Base-by-base conservation (phyloP, 2,797 vertebrate genomes). In the Molossus alvarezi region DNA sequence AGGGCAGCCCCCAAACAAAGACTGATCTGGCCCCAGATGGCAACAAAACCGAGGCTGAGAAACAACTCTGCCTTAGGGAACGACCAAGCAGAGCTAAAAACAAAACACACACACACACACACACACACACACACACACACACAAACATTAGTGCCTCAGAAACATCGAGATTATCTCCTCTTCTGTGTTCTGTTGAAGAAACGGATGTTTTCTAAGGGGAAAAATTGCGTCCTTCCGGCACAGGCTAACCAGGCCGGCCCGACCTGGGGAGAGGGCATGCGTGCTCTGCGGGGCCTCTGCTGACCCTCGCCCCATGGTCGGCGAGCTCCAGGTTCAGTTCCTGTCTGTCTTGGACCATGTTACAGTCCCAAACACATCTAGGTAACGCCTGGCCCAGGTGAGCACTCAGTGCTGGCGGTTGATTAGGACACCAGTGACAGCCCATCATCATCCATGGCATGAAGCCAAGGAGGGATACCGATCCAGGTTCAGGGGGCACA, bases 391-490 rank as follows among this genome's bases (percentile, higher is more conserved):
- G 29, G 51, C 57, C 37, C 15, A 11, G 7, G 21, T 9, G 3
- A 1, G 21, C 2, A 0, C 29, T 27, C 27, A 0, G 21, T 48
- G 4, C 20, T 5, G 3, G 14, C 1, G 64, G 18, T 6, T 23
- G 23, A 20, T 2, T 0, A 25, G 80, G 37, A 80, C 41, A 0
- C 9, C 33, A 14, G 1, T 14, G 29, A 21, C 51, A 21, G 20
- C n/a, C 10, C 13, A 0, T 55, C 13, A 0, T 55, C 9, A 33
- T 9, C 23, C 18, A 0, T 6, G 37, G 57, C 13, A 23, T 0
- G 23, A 69, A 53, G 37, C 27, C 37, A 3, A 4, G 4, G 23
- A 48, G 17, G 27, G 75, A 21, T 10, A 7, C 21, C 0, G 33
- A 2, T 37, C 33, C 67, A 20, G 27, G 45, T 53, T 80, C 53